Evolutionary conservation across 2,797 vertebrate species (phyloP).

Genomic region (Channa striata): DNA sequence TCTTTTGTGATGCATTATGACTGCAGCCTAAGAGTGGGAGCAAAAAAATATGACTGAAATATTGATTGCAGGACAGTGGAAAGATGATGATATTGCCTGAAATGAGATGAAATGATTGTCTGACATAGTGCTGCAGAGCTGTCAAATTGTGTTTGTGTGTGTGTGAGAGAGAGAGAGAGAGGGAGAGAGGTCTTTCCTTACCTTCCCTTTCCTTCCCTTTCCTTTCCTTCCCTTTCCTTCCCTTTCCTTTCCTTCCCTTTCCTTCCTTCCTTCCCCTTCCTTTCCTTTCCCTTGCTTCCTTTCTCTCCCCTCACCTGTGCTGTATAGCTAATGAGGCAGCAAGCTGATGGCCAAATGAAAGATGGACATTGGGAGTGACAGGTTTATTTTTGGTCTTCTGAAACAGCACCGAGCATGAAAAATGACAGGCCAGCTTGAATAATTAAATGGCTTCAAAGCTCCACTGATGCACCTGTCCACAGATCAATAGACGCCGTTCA

Average conservation of each 20-base stretch:
- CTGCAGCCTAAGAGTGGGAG: constrained; percentile 42
- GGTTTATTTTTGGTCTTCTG: constrained; percentile 71
- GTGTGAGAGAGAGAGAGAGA: background rate
- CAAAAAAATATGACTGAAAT: constrained; percentile 44
- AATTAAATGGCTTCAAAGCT: constrained; percentile 74
- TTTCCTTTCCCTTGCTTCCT: background rate
- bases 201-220: background rate
- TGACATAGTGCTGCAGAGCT: constrained; percentile 29
- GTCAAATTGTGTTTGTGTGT: constrained; percentile 22
- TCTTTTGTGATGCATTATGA: constrained; percentile 6
- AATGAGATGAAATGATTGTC: constrained; percentile 57
- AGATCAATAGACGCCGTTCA: constrained; percentile 78
- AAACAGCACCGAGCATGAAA: constrained; percentile 59
- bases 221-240: too few relatives aligned
- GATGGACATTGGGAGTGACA: constrained; percentile 63
- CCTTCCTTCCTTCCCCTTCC: background rate
- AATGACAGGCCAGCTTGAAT: constrained; percentile 75
- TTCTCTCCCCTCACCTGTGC: constrained; percentile 29
- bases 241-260: constrained; percentile 1
- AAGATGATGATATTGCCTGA: constrained; percentile 56
- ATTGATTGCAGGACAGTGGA: constrained; percentile 42
- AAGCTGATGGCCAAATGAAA: constrained; percentile 65
- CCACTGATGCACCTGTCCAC: constrained; percentile 61
- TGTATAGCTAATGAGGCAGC: constrained; percentile 65
- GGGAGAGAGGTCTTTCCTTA: background rate